Conservation (phyloP, 2,888 invertebrate genomes). For the Tinea pellionella region DNA sequence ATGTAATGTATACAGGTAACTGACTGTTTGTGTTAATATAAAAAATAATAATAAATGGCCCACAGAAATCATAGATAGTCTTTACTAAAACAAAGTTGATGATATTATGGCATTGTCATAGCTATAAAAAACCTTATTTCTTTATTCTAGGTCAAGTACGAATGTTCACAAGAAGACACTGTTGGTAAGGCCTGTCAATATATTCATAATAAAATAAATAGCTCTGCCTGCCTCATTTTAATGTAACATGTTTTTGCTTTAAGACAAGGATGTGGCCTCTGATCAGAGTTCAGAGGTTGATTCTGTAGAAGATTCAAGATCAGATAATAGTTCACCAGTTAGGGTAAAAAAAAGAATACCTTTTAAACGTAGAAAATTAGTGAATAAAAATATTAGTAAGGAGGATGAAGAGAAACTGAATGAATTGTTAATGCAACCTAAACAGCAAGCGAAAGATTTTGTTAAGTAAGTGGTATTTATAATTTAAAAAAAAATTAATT, state of each 20-base stretch:
- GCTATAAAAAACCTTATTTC: background rate
- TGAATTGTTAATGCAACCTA: slow-evolving; percentile 35
- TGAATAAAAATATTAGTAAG: slow-evolving; percentile 23
- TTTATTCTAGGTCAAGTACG: slow-evolving; percentile 50
- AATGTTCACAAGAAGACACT: slow-evolving; percentile 45
- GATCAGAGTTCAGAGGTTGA: background rate
- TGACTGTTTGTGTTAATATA: no score
- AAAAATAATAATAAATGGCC: no score
- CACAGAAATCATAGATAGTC: no score
- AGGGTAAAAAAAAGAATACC: background rate
- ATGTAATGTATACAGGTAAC: no score
- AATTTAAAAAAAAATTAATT: background rate
- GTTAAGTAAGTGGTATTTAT: slow-evolving; percentile 24
- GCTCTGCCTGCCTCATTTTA: no score
- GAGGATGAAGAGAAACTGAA: slow-evolving; percentile 36
- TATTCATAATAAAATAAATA: no score
- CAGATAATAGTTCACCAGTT: background rate
- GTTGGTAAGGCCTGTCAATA: slow-evolving; percentile 48
- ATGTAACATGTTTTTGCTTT: no score
- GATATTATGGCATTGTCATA: background rate
- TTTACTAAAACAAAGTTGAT: background rate
- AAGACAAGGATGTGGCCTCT: background rate
- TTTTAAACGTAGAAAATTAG: slow-evolving; percentile 32
- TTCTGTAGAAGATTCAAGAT: background rate
- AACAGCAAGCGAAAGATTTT: slow-evolving; percentile 51